Conservation (phyloP, 53 echinoderm and acorn worm genomes). For the Echinarachnius parma region DNA sequence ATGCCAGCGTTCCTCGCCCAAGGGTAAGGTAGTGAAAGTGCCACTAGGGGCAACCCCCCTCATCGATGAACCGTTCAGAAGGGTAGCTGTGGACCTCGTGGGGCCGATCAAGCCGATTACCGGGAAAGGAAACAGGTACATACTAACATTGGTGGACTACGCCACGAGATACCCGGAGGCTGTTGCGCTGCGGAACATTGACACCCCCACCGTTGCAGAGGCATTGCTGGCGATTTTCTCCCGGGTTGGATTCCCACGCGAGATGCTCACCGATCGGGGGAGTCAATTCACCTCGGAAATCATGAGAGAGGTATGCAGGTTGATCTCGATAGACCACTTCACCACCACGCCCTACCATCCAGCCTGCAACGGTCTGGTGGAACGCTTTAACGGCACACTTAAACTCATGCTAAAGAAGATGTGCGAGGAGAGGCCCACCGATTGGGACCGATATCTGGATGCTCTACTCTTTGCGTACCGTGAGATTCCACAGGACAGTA, state of each 20-base stretch:
- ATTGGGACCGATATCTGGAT: slow-evolving; percentile 65
- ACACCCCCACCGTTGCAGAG: slow-evolving; percentile 38
- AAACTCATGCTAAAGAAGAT: no score
- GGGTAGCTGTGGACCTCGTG: slow-evolving; percentile 33
- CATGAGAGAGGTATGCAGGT: no score
- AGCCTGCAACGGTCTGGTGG: slow-evolving; percentile 39
- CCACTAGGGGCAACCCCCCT: no score
- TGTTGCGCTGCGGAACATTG: slow-evolving; percentile 22
- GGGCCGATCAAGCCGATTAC: slow-evolving; percentile 33
- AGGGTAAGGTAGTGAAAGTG: no score
- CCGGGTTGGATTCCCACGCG: slow-evolving; percentile 12
- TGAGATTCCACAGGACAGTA: slow-evolving; percentile 55
- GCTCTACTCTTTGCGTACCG: slow-evolving; percentile 66
- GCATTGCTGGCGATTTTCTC: slow-evolving; percentile 35
- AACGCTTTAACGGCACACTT: slow-evolving; percentile 49
- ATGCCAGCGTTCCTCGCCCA: no score
- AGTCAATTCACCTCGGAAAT: no score
- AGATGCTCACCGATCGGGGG: slow-evolving; percentile 32
- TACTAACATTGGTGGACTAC: slow-evolving; percentile 26
- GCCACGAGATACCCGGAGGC: slow-evolving; percentile 47
- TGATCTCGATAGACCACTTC: slow-evolving; percentile 22
- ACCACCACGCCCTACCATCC: slow-evolving; percentile 46
- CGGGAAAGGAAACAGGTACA: slow-evolving; percentile 4
- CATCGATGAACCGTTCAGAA: slow-evolving; percentile 33
- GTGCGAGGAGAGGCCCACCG: slow-evolving; percentile 53